Percentiles rank a stretch among this genome's conserved stretches.
These are phyloP conservation scores for Hippopotamyrus pictus DNA, from an alignment of 2,797 vertebrate genomes.

Conservation along the genomic window DNA sequence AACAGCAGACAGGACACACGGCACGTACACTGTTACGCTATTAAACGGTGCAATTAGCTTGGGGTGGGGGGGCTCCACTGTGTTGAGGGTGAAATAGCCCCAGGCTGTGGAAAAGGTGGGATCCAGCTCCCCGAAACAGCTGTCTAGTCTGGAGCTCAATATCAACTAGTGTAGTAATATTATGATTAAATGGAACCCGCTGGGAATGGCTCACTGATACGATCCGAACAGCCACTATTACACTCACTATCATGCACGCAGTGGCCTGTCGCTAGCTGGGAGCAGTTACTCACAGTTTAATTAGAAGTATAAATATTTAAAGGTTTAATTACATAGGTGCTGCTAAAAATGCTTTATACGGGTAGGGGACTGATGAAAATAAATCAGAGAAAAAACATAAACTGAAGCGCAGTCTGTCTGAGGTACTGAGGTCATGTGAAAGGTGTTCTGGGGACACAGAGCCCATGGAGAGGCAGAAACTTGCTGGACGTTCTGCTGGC, in stretches of 20 bases:
- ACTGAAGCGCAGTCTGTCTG: background rate
- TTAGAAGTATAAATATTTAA: background rate
- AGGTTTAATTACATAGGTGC: background rate
- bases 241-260: background rate
- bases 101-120: background rate
- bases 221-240: background rate
- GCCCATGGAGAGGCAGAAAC: background rate
- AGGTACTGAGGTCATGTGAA: background rate
- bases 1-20: background rate
- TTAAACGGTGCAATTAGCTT: constrained; percentile 65
- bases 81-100: background rate
- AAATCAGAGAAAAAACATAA: background rate
- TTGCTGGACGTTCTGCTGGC: background rate
- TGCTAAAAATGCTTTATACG: background rate
- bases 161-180: background rate
- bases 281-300: background rate
- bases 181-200: background rate
- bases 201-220: background rate
- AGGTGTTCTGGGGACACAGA: background rate
- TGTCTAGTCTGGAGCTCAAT: background rate
- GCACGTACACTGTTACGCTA: constrained; percentile 43
- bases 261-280: background rate
- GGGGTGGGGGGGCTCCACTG: background rate
- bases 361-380: background rate
- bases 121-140: background rate